phyloP scores from a whole-genome alignment of 1,140 invertebrate genomes.

The Neodiprion pinetum region DNA sequence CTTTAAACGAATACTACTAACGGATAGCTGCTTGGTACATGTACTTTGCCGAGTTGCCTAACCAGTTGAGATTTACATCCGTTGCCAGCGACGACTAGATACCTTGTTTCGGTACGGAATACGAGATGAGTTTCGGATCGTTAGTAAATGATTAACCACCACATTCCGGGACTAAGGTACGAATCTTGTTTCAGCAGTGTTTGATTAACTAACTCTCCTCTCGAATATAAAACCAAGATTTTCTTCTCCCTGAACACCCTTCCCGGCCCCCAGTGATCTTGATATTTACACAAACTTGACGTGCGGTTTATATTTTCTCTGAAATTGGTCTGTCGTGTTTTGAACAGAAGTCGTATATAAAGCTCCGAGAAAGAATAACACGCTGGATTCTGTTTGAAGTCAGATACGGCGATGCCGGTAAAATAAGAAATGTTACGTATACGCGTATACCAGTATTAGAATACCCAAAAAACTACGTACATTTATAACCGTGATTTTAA shows the following conservation, averaged over 20 bases:
- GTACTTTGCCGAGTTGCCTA: no score
- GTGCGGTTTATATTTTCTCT: not conserved
- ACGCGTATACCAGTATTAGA: no score
- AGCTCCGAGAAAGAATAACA: not conserved
- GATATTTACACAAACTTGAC: not conserved
- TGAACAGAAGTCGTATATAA: not conserved
- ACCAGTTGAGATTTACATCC: no score
- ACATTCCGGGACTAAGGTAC: not conserved
- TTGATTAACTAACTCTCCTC: not conserved
- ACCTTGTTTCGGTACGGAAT: not conserved
- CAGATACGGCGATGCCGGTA: not conserved
- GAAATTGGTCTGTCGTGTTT: not conserved
- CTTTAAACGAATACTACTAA: no score
- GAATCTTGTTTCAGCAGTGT: not conserved
- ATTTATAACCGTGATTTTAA: no score
- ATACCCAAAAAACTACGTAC: no score
- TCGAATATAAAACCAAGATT: not conserved
- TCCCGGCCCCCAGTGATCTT: not conserved
- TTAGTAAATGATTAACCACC: not conserved
- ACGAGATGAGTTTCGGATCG: not conserved
- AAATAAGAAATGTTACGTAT: no score
- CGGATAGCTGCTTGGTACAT: no score
- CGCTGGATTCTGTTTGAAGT: not conserved
- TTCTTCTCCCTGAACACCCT: not conserved
- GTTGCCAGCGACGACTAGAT: no score